Evolutionary conservation across 2,797 vertebrate genomes (phyloP), one percentile per base, ranked within the genome.

Genomic region (Chaenodraco wilsoni): DNA sequence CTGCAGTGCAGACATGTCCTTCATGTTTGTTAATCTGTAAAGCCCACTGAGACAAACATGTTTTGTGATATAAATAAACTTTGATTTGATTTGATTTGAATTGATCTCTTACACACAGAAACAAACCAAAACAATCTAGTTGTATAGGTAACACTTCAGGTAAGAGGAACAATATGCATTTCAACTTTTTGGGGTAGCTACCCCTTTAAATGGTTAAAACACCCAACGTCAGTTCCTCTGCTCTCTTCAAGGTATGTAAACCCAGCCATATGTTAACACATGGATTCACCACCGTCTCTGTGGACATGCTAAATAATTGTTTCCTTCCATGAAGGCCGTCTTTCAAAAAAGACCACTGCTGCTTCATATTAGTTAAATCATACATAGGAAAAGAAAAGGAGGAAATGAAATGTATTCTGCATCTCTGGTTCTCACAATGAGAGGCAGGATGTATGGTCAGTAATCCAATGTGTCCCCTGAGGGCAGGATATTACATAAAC

Each of bases 321-420:
- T 19, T 51, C 50, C 21, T 51, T 23, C 23, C 19, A 43, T 17
- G 5, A 58, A 43, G 44, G 45, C 5, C 55, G 50, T 46, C 51
- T 23, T 19, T 3, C 41, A 16, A 63, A 69, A 77, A 33, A 61
- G 66, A 50, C 43, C 60, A 31, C 21, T 40, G 55, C 44, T 62
- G 60, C 56, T 73, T 70, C 45, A 41, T 52, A 44, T 68, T 67
- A 58, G 19, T 43, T 40, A 83, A 64, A 68, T 73, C 37, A 78
- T 50, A 59, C 27, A 11, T 45, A 8, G 46, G 27, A 46, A 78
- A 37, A 68, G 54, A 75, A 68, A 15, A 33, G 44, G 57, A 70
- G 65, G 77, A 80, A 83, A 80, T 77, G 9, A 78, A 75, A 82
- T 56, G 67, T 57, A 46, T 54, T 57, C 33, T 62, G 72, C 57